These are phyloP conservation scores for Cydia fagiglandana DNA, from an alignment of 1,140 invertebrate species.

Conservation along the genomic window DNA sequence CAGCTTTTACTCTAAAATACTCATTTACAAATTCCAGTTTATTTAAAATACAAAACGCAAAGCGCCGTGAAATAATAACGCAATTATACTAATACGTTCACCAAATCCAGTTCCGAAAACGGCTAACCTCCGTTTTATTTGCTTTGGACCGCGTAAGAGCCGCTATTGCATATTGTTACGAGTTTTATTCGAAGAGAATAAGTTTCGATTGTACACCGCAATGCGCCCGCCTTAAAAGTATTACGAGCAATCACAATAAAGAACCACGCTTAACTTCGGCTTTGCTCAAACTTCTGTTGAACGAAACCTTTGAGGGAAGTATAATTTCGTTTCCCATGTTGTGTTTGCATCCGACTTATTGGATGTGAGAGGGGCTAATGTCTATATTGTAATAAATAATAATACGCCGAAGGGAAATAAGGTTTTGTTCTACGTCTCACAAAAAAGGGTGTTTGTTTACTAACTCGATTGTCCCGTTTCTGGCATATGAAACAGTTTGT, in stretches of 20 bases:
- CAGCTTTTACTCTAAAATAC: not conserved
- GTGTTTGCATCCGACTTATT: conserved; percentile 20
- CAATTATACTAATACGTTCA: conserved; percentile 24
- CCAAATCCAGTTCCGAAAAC: conserved; percentile 23
- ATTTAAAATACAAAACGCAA: conserved; percentile 5
- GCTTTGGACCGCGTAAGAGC: conserved; percentile 34
- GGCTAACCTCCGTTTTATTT: conserved; percentile 28
- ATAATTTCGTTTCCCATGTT: conserved; percentile 26
- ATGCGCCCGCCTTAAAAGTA: conserved; percentile 49
- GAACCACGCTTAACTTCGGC: conserved; percentile 42
- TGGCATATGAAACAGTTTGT: not conserved
- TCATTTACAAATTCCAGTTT: not conserved
- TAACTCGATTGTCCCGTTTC: not conserved
- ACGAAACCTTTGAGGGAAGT: conserved; percentile 29
- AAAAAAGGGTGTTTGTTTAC: not conserved
- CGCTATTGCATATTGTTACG: conserved; percentile 47
- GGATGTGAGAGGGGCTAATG: conserved; percentile 10
- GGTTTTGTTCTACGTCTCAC: not conserved
- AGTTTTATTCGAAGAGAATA: conserved; percentile 51
- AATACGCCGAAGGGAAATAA: not conserved
- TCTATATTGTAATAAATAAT: not conserved
- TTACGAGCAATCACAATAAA: conserved; percentile 54
- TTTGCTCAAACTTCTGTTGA: conserved; percentile 17
- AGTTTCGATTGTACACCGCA: conserved; percentile 54
- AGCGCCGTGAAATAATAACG: conserved; percentile 15